Evolutionary conservation across 2,113 vertebrate species (phyloP), one percentile per base, ranked within the genome.

Genomic region (Leuciscus idus): DNA sequence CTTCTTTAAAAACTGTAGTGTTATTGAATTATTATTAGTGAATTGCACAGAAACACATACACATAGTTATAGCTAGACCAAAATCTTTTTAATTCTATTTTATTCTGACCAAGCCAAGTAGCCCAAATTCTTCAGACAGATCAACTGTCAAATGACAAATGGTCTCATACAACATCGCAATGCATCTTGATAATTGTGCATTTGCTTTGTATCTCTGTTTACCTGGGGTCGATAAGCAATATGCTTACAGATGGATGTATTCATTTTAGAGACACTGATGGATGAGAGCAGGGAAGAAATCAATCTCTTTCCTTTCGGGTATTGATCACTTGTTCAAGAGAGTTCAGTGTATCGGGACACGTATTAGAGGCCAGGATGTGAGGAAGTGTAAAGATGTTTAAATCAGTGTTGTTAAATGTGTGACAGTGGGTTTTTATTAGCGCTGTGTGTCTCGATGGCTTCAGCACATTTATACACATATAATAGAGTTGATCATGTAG

Each of bases 131-230:
- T 55, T 11, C 30, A 79, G 55, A 36, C 77, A 23, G 33, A 81
- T 64, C 78, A 64, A 28, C 59, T 64, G 52, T 36, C 57, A 61
- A 80, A 19, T 19, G 59, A 82, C 26, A 50, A 50, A 82, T 7
- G 0, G 43, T 19, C 62, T 83, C 30, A 3, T 43, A 10, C 30
- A 1, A 43, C 48, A 73, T 15, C 50, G 8, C 11, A 55, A 73
- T 72, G 66, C 66, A 57, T 83, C 66, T 83, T 73, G 64, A 57
- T 73, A 83, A 73, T 83, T 59, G 81, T 43, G 81, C 80, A 52
- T 68, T 82, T 68, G 80, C 80, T 70, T 68, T 83, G 81, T 83
- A 73, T 83, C 81, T 83, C 30, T 39, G 48, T 83, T 83, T 59
- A 83, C 48, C 21, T 30, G 4, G 19, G 50, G 68, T 83, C 81